Conservation (phyloP, 2,797 vertebrate species). For the Merluccius polli region DNA sequence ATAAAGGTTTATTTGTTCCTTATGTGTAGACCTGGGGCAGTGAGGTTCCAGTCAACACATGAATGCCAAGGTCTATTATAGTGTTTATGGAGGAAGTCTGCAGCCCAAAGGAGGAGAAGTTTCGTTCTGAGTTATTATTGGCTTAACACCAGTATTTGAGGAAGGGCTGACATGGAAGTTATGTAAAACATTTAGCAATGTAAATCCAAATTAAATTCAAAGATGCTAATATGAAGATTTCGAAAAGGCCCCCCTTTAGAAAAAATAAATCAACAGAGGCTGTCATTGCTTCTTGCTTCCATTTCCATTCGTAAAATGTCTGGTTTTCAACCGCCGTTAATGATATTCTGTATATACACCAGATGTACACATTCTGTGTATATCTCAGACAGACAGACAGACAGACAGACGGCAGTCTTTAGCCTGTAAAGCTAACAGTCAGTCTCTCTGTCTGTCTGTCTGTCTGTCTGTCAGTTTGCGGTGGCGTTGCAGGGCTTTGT, state of each 20-base stretch:
- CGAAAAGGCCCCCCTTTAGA: too few relatives aligned
- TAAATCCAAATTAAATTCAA: not conserved
- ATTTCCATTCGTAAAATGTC: too few relatives aligned
- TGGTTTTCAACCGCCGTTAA: too few relatives aligned
- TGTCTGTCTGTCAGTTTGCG: conserved; percentile 73
- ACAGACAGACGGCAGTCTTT: not conserved
- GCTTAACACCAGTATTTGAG: not conserved
- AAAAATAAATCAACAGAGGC: too few relatives aligned
- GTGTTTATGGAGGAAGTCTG: not conserved
- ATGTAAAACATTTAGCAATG: not conserved
- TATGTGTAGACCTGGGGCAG: too few relatives aligned
- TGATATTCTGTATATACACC: too few relatives aligned
- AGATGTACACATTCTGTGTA: too few relatives aligned
- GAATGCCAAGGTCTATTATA: too few relatives aligned
- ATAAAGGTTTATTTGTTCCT: too few relatives aligned
- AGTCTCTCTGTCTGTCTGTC: not conserved
- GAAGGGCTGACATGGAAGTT: not conserved
- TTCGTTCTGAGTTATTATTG: not conserved
- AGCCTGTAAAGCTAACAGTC: not conserved
- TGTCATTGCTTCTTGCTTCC: too few relatives aligned
- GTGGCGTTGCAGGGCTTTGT: conserved; percentile 80
- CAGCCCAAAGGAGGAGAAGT: not conserved
- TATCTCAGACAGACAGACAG: not conserved
- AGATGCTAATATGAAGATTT: too few relatives aligned
- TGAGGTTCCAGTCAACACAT: too few relatives aligned